These are phyloP conservation scores for Lagodon rhomboides DNA, from an alignment of 2,797 vertebrate genomes.

Conservation along the genomic window DNA sequence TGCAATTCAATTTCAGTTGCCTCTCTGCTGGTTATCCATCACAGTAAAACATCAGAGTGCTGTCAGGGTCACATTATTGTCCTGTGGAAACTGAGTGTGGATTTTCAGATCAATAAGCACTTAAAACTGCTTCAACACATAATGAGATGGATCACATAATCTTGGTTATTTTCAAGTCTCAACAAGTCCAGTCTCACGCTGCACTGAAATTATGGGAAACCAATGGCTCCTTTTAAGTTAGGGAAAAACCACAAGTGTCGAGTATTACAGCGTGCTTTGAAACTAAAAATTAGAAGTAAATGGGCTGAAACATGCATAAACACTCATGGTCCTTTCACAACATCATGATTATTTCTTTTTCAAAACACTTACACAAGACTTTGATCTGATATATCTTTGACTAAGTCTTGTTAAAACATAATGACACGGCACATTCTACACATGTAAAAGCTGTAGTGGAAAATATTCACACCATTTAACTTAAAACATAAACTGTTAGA, in stretches of 20 bases:
- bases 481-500: not conserved
- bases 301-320: conserved; percentile 18
- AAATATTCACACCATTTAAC: not conserved
- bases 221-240: not conserved
- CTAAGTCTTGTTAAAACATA: not conserved
- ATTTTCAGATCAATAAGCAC: not conserved
- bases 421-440: conserved; percentile 4
- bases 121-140: not conserved
- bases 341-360: conserved; percentile 1
- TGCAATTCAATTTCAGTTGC: not conserved
- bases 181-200: not conserved
- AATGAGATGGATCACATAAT: not conserved
- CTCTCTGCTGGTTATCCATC: not conserved
- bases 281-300: conserved; percentile 1
- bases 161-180: not conserved
- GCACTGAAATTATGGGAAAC: conserved; percentile 3
- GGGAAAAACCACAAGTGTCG: not conserved
- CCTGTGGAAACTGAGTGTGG: not conserved
- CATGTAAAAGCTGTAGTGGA: not conserved
- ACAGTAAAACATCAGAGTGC: not conserved
- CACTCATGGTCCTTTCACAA: not conserved
- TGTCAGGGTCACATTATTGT: not conserved
- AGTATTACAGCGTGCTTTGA: conserved; percentile 7
- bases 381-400: not conserved
- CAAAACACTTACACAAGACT: not conserved